Evolutionary conservation across 2,797 vertebrate genomes (phyloP).

Genomic region (Numenius phaeopus): DNA sequence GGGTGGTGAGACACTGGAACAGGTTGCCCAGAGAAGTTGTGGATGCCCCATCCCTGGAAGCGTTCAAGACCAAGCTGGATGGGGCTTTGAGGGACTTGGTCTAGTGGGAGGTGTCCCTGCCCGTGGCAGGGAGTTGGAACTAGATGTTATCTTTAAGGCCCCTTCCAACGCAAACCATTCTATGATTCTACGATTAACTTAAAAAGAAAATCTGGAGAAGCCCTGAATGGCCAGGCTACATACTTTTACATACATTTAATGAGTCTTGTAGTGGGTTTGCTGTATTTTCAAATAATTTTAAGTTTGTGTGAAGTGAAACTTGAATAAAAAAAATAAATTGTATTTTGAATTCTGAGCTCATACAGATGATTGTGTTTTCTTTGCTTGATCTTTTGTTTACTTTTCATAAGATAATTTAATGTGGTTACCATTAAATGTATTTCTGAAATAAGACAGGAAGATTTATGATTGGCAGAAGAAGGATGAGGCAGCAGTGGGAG

Average conservation of each 20-base stretch:
- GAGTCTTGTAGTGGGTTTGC: not conserved
- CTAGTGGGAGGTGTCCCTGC: no score
- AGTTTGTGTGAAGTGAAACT: not conserved
- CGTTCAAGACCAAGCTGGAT: no score
- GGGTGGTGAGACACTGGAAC: no score
- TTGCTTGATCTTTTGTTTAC: conserved; percentile 6
- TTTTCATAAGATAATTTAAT: not conserved
- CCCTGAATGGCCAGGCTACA: not conserved
- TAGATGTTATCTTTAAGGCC: no score
- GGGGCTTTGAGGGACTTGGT: no score
- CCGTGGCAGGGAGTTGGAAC: no score
- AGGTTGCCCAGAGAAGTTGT: no score
- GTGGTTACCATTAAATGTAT: not conserved
- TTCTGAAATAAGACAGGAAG: conserved; percentile 26
- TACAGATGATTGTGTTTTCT: not conserved
- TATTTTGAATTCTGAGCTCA: not conserved
- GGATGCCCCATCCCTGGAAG: no score
- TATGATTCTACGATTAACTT: not conserved
- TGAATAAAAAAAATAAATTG: not conserved
- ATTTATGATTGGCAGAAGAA: conserved; percentile 13
- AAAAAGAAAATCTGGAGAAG: not conserved
- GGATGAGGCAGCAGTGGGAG: not conserved
- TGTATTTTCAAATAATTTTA: not conserved
- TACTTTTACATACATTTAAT: not conserved
- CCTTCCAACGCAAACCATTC: no score